Conservation (phyloP, 2,113 vertebrate species). For the Rhinoderma darwinii region DNA sequence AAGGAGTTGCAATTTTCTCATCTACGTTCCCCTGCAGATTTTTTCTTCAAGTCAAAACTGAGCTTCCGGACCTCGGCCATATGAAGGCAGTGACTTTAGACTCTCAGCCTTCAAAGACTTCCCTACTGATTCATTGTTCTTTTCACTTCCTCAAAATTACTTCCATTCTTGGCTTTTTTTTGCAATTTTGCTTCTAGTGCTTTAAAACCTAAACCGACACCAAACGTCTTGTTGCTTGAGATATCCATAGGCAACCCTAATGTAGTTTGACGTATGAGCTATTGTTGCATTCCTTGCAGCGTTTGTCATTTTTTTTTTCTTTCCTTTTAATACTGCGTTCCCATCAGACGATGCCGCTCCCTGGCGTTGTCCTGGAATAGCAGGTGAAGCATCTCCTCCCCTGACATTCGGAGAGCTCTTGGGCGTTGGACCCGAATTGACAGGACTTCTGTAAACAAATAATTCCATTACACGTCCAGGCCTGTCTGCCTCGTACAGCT, state of each 20-base stretch:
- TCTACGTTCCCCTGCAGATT: not conserved
- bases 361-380: conserved; percentile 35
- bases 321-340: not conserved
- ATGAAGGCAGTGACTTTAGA: not conserved
- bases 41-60: not conserved
- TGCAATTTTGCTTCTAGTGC: not conserved
- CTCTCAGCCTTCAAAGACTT: not conserved
- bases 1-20: not conserved
- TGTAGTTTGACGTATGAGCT: not conserved
- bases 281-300: not conserved
- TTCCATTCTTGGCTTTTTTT: not conserved
- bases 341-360: conserved; percentile 21
- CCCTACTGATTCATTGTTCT: conserved; percentile 26
- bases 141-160: not conserved
- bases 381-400: conserved; percentile 22
- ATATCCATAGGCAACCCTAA: not conserved
- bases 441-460: conserved; percentile 47
- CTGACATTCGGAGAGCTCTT: not conserved
- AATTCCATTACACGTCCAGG: not conserved
- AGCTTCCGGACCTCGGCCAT: not conserved
- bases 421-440: conserved; percentile 28
- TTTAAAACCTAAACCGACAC: not conserved
- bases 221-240: not conserved
- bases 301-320: not conserved
- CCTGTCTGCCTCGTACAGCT: conserved; percentile 14